phyloP scores from a whole-genome alignment of 2,797 vertebrate genomes.

The Argentina silus region DNA sequence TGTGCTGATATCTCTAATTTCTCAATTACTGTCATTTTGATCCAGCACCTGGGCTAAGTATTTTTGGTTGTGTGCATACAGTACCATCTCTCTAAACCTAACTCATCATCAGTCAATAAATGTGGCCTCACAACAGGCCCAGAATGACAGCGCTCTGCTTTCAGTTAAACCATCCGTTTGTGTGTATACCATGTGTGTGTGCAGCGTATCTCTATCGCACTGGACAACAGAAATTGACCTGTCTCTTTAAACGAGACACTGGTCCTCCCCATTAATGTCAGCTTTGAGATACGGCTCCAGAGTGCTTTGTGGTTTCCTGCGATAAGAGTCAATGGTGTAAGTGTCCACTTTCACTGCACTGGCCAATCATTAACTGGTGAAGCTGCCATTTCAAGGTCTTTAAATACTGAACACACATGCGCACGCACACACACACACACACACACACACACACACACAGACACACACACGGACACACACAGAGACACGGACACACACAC shows the following conservation, averaged over 20 bases:
- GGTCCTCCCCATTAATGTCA: conserved; percentile 72
- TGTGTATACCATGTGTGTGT: conserved; percentile 28
- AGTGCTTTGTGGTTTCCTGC: conserved; percentile 69
- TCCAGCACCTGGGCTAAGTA: too few species aligned
- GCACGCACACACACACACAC: too few species aligned
- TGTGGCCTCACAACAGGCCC: too few species aligned
- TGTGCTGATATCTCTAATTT: too few species aligned
- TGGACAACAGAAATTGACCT: conserved; percentile 62
- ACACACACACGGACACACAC: too few species aligned
- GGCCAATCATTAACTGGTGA: conserved; percentile 78
- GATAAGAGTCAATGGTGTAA: conserved; percentile 79
- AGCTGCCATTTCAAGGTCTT: conserved; percentile 71
- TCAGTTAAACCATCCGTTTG: conserved; percentile 55
- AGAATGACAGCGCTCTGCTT: conserved; percentile 24
- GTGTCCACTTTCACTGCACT: conserved; percentile 69
- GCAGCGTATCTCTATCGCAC: conserved; percentile 50
- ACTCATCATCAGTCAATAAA: too few species aligned
- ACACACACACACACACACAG: too few species aligned
- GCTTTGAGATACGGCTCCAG: conserved; percentile 65
- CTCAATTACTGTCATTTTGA: too few species aligned
- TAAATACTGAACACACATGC: conserved; percentile 50
- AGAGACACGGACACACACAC: too few species aligned
- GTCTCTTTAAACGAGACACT: conserved; percentile 66
- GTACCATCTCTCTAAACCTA: too few species aligned
- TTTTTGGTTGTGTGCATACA: too few species aligned